Percentiles rank a stretch among this genome's conserved stretches.
phyloP scores from a whole-genome alignment of 2,888 invertebrate genomes.

The Subacronicta megacephala region DNA sequence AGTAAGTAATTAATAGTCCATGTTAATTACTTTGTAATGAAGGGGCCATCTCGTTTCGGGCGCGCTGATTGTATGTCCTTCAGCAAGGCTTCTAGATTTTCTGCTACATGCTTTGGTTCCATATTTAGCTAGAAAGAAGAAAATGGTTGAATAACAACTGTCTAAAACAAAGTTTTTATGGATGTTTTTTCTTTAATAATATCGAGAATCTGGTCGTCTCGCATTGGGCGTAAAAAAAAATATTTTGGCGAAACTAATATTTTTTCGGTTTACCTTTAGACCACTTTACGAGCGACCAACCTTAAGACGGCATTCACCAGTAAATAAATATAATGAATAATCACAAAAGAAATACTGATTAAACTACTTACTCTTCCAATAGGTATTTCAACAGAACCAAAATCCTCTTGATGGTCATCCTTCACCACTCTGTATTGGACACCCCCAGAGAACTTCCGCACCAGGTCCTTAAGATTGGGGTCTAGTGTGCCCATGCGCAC shows the following conservation, averaged over 20 bases:
- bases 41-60: conserved; percentile 92
- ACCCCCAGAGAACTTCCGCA: conserved; percentile 92
- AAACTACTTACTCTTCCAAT: conserved; percentile 91
- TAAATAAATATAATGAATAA: background rate
- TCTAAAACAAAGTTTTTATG: too few relatives aligned
- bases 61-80: conserved; percentile 91
- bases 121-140: conserved; percentile 91
- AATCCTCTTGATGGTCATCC: conserved; percentile 93
- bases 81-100: conserved; percentile 92
- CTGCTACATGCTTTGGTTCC: conserved; percentile 92
- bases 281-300: too few relatives aligned
- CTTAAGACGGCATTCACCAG: too few relatives aligned
- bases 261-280: too few relatives aligned
- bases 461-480: conserved; percentile 89
- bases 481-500: conserved; percentile 91
- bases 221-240: too few relatives aligned
- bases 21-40: conserved; percentile 91
- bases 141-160: background rate
- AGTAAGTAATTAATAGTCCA: background rate
- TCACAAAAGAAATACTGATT: background rate
- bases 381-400: conserved; percentile 91
- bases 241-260: too few relatives aligned
- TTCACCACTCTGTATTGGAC: conserved; percentile 91
- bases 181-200: too few relatives aligned
- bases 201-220: too few relatives aligned